These are phyloP conservation scores for Cylindroiulus punctatus DNA, from an alignment of 2,888 invertebrate species.

Conservation along the genomic window DNA sequence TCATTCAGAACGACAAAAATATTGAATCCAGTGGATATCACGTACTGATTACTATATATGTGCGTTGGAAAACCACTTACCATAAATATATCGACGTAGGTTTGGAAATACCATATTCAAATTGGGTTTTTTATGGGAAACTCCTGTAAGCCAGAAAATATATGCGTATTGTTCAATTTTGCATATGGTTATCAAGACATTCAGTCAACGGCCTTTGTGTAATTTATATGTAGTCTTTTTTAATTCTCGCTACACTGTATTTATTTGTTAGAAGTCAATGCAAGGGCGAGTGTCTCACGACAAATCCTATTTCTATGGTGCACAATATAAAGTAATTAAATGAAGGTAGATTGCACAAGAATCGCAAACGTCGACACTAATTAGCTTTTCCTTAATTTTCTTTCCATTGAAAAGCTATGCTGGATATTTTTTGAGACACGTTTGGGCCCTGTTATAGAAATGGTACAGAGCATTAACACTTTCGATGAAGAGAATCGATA, in stretches of 20 bases:
- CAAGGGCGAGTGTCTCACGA: slow-evolving; percentile 33
- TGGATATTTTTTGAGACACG: not conserved
- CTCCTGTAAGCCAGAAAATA: not conserved
- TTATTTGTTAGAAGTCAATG: not conserved
- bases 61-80: not conserved
- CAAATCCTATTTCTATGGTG: slow-evolving; percentile 21
- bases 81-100: not conserved
- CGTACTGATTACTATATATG: not conserved
- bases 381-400: not conserved
- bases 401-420: not conserved
- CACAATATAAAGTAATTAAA: slow-evolving; percentile 31
- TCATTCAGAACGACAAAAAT: not conserved
- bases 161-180: slow-evolving; percentile 13
- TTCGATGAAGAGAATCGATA: no score
- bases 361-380: not conserved
- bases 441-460: not conserved
- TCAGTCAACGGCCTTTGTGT: slow-evolving; percentile 28
- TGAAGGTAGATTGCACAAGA: slow-evolving; percentile 3
- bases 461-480: not conserved
- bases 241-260: not conserved
- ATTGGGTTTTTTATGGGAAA: slow-evolving; percentile 5
- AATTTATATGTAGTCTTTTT: not conserved
- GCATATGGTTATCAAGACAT: slow-evolving; percentile 12
- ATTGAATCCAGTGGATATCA: not conserved
- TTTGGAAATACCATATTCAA: not conserved